These are phyloP conservation scores for Tetragonisca angustula DNA, from an alignment of 2,888 invertebrate species.

Conservation along the genomic window DNA sequence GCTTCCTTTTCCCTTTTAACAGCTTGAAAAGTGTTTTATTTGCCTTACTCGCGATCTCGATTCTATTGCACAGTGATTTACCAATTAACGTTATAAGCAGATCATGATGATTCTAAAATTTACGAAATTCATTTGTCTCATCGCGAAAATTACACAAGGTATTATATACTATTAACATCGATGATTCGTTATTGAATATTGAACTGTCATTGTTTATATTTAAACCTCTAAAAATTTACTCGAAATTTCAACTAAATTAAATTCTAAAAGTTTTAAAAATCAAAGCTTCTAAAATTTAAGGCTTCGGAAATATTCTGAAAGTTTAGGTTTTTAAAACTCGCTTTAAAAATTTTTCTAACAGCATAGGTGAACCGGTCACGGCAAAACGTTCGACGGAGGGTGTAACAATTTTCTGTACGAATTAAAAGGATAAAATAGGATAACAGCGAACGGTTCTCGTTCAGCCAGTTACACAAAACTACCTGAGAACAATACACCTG, in stretches of 20 bases:
- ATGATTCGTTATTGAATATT: neutral
- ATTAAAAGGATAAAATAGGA: slow-evolving; percentile 27
- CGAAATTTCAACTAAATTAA: too few species aligned
- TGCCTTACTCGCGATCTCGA: neutral
- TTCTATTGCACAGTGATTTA: neutral
- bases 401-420: slow-evolving; percentile 10
- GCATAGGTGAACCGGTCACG: too few species aligned
- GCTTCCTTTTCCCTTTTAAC: neutral
- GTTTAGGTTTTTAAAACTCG: too few species aligned
- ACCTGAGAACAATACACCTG: slow-evolving; percentile 59
- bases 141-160: neutral
- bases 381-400: neutral
- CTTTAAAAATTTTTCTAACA: too few species aligned
- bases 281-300: too few species aligned
- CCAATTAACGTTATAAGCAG: neutral
- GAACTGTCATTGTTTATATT: too few species aligned
- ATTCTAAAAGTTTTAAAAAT: too few species aligned
- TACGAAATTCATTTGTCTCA: neutral
- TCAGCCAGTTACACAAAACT: slow-evolving; percentile 53
- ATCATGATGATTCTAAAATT: neutral
- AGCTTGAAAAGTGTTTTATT: neutral
- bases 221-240: too few species aligned
- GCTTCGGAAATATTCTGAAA: too few species aligned
- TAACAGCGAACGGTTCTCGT: slow-evolving; percentile 30
- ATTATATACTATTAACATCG: neutral